Conservation (phyloP, 1,140 invertebrate genomes). For the Pemphigus obesinymphae region DNA sequence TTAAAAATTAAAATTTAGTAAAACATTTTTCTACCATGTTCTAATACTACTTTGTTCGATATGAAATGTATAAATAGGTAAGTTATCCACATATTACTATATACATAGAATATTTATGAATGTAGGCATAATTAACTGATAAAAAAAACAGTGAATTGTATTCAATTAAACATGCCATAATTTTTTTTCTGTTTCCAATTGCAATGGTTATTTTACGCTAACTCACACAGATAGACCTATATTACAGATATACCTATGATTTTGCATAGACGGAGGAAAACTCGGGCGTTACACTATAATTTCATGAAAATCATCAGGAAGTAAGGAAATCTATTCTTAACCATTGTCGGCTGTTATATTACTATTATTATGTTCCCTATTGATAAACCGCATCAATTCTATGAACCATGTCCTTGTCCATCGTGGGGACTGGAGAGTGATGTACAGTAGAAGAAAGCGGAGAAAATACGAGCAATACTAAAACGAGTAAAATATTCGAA, state of each 20-base stretch:
- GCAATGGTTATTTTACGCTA: conserved; percentile 13
- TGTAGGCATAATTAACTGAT: background rate
- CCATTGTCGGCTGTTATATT: background rate
- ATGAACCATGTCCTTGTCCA: conserved; percentile 27
- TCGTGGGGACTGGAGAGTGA: too few relatives aligned
- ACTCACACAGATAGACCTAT: background rate
- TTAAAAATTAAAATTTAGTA: too few relatives aligned
- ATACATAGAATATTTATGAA: background rate
- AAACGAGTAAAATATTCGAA: background rate
- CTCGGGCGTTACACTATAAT: conserved; percentile 17
- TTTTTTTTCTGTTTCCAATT: conserved; percentile 6
- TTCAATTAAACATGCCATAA: background rate
- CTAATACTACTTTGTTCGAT: background rate
- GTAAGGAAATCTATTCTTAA: conserved; percentile 24
- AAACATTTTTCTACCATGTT: background rate
- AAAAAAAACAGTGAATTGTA: background rate
- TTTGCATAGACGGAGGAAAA: conserved; percentile 28
- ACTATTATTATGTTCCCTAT: conserved; percentile 11
- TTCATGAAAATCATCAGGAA: conserved; percentile 33
- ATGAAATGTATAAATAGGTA: background rate
- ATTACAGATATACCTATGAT: too few relatives aligned
- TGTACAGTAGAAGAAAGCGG: conserved; percentile 14
- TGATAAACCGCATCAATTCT: conserved; percentile 33
- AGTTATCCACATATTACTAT: background rate
- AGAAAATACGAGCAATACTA: background rate